phyloP scores from a whole-genome alignment of 2,113 vertebrate species.

The Platysteira castanea region DNA sequence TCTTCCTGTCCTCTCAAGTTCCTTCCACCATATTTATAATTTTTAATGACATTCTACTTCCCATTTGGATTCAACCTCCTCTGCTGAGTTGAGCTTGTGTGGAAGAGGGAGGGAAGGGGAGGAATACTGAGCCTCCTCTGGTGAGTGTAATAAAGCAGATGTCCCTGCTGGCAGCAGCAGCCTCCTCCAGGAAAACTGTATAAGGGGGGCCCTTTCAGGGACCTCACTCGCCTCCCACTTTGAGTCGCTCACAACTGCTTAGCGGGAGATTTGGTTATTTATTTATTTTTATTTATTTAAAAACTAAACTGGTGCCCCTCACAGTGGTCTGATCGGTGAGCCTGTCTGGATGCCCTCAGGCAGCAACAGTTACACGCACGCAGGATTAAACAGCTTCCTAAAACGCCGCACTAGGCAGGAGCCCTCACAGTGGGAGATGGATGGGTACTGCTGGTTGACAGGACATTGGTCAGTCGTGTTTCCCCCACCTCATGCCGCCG shows the following conservation, averaged over 20 bases:
- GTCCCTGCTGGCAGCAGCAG: slow-evolving; percentile 71
- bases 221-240: slow-evolving; percentile 59
- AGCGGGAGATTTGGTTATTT: background rate
- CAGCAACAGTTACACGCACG: background rate
- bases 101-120: background rate
- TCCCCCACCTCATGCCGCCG: too few relatives aligned
- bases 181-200: slow-evolving; percentile 31
- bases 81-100: background rate
- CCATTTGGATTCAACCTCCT: background rate
- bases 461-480: background rate
- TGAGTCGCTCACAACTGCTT: slow-evolving; percentile 57
- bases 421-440: background rate
- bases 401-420: background rate
- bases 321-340: background rate
- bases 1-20: background rate
- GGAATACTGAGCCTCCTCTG: background rate
- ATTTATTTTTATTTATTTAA: background rate
- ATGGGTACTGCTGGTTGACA: background rate
- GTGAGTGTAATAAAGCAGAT: slow-evolving; percentile 69
- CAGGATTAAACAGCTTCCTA: background rate
- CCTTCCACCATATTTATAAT: background rate
- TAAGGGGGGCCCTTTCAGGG: slow-evolving; percentile 44
- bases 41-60: background rate
- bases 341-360: background rate
- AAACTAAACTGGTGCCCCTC: background rate